Percentiles rank a stretch among this genome's conserved stretches.
These are phyloP conservation scores for Nudaria mundana DNA, from an alignment of 2,888 invertebrate species.

Conservation along the genomic window DNA sequence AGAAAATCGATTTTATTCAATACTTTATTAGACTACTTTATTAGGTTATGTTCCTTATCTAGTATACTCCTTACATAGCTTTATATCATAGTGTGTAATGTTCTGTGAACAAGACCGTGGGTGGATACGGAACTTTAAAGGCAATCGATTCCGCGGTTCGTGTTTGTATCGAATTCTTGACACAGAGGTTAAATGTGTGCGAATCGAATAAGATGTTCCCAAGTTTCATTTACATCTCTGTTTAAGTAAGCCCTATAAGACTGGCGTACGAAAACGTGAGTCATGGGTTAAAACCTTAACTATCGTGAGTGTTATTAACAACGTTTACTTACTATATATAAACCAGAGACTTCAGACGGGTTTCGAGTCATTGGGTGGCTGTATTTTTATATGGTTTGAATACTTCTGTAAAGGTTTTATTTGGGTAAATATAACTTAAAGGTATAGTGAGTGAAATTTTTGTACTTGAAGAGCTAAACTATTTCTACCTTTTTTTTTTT, in stretches of 20 bases:
- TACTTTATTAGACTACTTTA: conserved; percentile 10
- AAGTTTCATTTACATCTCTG: conserved; percentile 29
- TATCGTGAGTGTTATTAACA: too few species aligned
- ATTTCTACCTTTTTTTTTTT: too few species aligned
- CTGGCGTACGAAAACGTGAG: conserved; percentile 19
- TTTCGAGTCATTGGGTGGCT: too few species aligned
- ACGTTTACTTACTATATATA: too few species aligned
- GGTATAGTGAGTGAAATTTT: too few species aligned
- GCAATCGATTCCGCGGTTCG: conserved; percentile 61
- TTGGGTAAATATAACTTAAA: too few species aligned
- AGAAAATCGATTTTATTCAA: conserved; percentile 20
- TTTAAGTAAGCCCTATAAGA: conserved; percentile 24
- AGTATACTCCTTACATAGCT: conserved; percentile 27
- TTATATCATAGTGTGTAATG: conserved; percentile 40
- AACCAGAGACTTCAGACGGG: too few species aligned
- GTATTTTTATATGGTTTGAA: too few species aligned
- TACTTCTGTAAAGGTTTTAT: too few species aligned
- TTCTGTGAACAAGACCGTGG: conserved; percentile 51
- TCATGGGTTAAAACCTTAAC: conserved; percentile 28
- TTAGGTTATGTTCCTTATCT: conserved; percentile 29
- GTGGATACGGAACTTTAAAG: conserved; percentile 63
- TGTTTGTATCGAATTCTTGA: conserved; percentile 60
- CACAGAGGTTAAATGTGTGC: conserved; percentile 62
- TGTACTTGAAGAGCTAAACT: too few species aligned
- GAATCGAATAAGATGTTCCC: conserved; percentile 65